Percentiles rank a stretch among this genome's conserved stretches.
These are phyloP conservation scores for Heterohyrax brucei DNA, from an alignment of 2,797 vertebrate genomes.

Conservation along the genomic window DNA sequence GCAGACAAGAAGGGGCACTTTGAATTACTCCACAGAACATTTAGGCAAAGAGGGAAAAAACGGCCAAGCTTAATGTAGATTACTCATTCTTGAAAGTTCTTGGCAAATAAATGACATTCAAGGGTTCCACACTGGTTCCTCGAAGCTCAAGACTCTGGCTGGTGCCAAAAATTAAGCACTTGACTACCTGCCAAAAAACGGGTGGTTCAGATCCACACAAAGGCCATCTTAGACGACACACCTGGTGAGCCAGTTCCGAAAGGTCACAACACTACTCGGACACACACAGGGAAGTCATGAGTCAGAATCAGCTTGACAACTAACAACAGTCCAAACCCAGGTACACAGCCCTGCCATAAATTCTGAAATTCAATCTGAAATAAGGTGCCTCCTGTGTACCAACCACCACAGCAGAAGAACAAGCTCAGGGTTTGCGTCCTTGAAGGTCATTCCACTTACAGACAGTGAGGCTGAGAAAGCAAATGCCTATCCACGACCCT, in stretches of 20 bases:
- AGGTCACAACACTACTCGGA: too few species aligned
- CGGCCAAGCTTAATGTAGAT: background rate
- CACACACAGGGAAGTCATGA: too few species aligned
- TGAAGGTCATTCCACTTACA: background rate
- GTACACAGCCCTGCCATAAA: background rate
- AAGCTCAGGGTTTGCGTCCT: background rate
- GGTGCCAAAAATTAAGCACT: too few species aligned
- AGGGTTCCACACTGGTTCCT: background rate
- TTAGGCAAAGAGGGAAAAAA: background rate
- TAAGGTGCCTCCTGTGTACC: background rate
- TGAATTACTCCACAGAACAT: accelerated
- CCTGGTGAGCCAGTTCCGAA: too few species aligned
- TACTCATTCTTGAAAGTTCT: background rate
- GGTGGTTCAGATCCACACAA: too few species aligned
- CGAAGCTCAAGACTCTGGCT: background rate
- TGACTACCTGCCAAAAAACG: too few species aligned
- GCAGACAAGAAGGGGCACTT: background rate
- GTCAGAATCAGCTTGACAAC: too few species aligned
- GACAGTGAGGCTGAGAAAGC: background rate
- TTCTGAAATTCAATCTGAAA: background rate
- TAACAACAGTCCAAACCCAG: background rate
- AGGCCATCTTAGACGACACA: too few species aligned
- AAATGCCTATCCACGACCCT: background rate
- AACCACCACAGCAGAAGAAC: background rate
- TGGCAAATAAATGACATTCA: background rate